Evolutionary conservation across 1,140 invertebrate species (phyloP).

Genomic region (Neuroterus valhalla): DNA sequence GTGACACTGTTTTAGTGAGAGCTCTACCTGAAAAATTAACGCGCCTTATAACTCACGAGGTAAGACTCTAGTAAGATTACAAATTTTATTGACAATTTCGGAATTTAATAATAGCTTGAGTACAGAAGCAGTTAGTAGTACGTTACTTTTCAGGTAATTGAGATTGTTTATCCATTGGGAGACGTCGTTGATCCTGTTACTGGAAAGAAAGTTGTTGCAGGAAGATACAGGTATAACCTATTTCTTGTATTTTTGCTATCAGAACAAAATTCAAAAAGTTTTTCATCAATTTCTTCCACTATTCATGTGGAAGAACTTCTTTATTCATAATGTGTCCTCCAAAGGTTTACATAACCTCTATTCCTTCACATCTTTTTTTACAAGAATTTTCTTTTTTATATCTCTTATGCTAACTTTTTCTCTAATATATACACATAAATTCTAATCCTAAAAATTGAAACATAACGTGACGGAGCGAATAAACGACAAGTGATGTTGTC

Average conservation of each 20-base stretch:
- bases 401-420: too few species aligned
- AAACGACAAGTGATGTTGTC: too few species aligned
- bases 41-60: slow-evolving; percentile 84
- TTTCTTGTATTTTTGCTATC: not conserved
- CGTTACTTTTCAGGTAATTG: slow-evolving; percentile 75
- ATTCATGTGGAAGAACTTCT: too few species aligned
- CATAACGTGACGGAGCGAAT: too few species aligned
- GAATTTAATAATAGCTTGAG: slow-evolving; percentile 3
- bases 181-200: slow-evolving; percentile 89
- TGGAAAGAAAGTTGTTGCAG: slow-evolving; percentile 84
- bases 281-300: slow-evolving; percentile 11
- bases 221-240: slow-evolving; percentile 77
- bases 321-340: too few species aligned
- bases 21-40: slow-evolving; percentile 83
- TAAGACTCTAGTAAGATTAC: slow-evolving; percentile 50
- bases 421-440: too few species aligned
- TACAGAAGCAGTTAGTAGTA: slow-evolving; percentile 1
- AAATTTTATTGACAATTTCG: slow-evolving; percentile 10
- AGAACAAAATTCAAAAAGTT: slow-evolving; percentile 33
- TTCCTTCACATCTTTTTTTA: too few species aligned
- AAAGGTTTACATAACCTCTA: too few species aligned
- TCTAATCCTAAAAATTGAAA: too few species aligned
- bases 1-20: slow-evolving; percentile 88
- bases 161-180: slow-evolving; percentile 87
- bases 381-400: too few species aligned